A percentile compares a stretch with the other conserved stretches of the same genome.
phyloP scores from a whole-genome alignment of 2,113 vertebrate species.

The Falco punctatus region DNA sequence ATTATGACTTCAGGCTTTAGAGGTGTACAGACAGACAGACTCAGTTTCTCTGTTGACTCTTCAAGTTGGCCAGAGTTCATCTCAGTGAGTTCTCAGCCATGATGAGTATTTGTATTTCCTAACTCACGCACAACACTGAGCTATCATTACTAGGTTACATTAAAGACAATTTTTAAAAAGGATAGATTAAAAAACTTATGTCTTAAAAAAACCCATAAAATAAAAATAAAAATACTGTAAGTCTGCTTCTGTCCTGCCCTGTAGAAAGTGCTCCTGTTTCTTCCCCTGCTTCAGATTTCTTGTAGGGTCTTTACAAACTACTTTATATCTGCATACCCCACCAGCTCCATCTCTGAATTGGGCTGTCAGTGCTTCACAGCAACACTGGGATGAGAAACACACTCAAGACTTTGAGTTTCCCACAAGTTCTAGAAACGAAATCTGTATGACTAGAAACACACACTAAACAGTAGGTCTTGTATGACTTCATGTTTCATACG shows the following conservation, averaged over 20 bases:
- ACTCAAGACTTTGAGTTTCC: not conserved
- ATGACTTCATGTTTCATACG: not conserved
- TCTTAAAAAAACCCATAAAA: too few species aligned
- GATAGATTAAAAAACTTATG: not conserved
- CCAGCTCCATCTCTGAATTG: not conserved
- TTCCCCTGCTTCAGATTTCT: not conserved
- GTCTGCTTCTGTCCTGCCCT: not conserved
- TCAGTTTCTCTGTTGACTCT: not conserved
- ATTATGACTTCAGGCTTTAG: not conserved
- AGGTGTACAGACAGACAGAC: not conserved
- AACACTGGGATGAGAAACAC: not conserved
- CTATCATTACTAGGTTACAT: not conserved
- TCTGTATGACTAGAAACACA: not conserved
- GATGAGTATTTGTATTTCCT: not conserved
- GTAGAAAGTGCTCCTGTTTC: accelerated
- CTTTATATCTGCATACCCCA: not conserved
- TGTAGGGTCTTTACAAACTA: not conserved
- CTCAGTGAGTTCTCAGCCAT: not conserved
- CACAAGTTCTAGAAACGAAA: not conserved
- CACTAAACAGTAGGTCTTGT: not conserved
- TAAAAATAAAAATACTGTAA: not conserved
- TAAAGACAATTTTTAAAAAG: not conserved
- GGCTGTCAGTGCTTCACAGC: not conserved
- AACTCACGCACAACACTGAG: not conserved
- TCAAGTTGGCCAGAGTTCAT: not conserved